Evolutionary conservation across 1,140 invertebrate species (phyloP), one percentile per base, ranked within the genome.

Genomic region (Drosophila equinoxialis): DNA sequence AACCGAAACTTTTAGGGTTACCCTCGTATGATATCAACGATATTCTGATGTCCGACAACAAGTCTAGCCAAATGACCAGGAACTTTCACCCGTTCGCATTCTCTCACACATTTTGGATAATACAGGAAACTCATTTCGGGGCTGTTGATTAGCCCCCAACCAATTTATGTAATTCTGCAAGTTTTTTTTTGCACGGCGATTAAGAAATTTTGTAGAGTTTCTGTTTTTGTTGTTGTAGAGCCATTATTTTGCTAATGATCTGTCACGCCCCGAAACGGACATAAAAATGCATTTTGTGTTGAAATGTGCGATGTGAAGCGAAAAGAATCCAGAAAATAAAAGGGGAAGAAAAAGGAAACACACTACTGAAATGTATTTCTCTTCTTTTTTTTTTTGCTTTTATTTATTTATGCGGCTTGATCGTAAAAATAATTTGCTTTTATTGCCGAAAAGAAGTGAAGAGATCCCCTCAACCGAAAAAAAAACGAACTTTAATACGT

Each of bases 361-460:
- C 41, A 51, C 58, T 69, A 75, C 64, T 70, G 39, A 81, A 76
- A 73, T 79, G 79, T 85, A 79, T 86, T 39, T 37, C 35, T 37
- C 35, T 37, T 11, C n/a, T 39, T 39, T 39, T 11, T 39, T 39
- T 39, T 39, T 1, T 23, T 79, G 76, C 77, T 82, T 86, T 87
- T 87, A 87, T 86, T 86, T 86, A 89, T 87, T 86, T 86, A 74
- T 74, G 72, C 73, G 61, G 79, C 69, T 77, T 77, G 79, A 87
- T 87, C 83, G 83, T 86, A 87, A 83, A 86, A 87, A 87, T 86
- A 87, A 87, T 86, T 86, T 86, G 76, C 63, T 87, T 86, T 87
- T 86, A 86, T 86, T 87, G 83, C 76, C 84, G 69, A 74, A 72
- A 66, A 74, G 60, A 61, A 41, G 39, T 62, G 68, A 65, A 66